Base-by-base conservation (phyloP, 2,113 vertebrate species). In the Elgaria multicarinata region DNA sequence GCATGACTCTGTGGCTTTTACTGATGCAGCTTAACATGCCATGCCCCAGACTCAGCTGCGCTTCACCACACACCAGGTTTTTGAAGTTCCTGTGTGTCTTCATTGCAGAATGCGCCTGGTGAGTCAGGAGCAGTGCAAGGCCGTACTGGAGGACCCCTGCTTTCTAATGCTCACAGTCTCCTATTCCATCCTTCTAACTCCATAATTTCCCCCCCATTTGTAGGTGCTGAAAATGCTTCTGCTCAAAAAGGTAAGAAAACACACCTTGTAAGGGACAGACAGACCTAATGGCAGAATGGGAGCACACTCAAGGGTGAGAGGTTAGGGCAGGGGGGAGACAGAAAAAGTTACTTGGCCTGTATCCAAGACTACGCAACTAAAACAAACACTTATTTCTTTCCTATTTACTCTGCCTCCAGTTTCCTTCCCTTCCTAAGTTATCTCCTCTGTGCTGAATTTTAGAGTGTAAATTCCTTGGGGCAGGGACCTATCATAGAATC, bases 191-290 rank as follows among this genome's bases (percentile, higher is more conserved):
- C 36, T 31, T 89, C 82, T 89, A 44, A 89, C 58, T 83, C n/a
- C 64, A 39, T 39, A n/a, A 50, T 77, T n/a, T 39, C 67, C 33
- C 18, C 9, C 9, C 50, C 64, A 9, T 78, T 78, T 83, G 50
- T 62, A 89, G 88, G 72, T 89, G 72, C 46, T 83, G 88, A 89
- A 84, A 84, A 77, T 26, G 77, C 42, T 76, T 58, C 33, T 50
- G 33, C 81, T 67, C 88, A 76, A 53, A 89, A 31, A 89, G 88
- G 88, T 89, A 64, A 89, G 88, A 76, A 84, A 71, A 50, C 8
- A 22, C 2, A 58, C 36, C 22, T 55, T 6, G 22, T 2, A 79
- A 79, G 67, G 3, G 42, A 69, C 24, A 39, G 0, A 20, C 28
- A 62, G 55, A 24, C 55, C 6, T 67, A 64, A 64, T 42, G 26